phyloP scores from a whole-genome alignment of 2,797 vertebrate species.

The Epinephelus coioides region DNA sequence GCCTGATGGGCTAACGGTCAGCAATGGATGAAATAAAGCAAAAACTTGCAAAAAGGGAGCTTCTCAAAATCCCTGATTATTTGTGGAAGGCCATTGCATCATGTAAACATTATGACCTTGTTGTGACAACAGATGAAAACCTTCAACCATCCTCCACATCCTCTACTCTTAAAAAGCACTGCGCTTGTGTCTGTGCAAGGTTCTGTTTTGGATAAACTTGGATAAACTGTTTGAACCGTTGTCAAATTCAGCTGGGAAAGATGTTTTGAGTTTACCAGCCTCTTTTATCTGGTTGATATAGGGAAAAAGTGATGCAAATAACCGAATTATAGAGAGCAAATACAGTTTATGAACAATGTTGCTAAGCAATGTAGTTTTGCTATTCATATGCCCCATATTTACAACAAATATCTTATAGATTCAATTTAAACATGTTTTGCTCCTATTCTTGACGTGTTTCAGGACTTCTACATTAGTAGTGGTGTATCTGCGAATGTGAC shows the following conservation, averaged over 20 bases:
- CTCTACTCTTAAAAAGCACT: too few species aligned
- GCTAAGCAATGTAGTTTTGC: too few species aligned
- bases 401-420: background rate
- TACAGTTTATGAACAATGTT: too few species aligned
- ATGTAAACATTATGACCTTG: background rate
- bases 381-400: too few species aligned
- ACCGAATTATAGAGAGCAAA: background rate
- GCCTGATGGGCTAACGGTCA: background rate
- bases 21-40: background rate
- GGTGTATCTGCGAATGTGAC: constrained; percentile 24
- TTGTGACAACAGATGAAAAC: background rate
- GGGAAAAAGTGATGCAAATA: background rate
- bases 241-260: background rate
- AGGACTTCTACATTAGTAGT: background rate
- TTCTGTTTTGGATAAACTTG: background rate
- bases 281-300: background rate
- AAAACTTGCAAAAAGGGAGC: background rate
- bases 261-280: background rate
- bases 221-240: background rate
- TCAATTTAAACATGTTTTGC: background rate
- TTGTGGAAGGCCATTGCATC: background rate
- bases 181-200: background rate
- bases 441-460: background rate
- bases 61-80: background rate
- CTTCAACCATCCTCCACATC: background rate